A percentile compares a stretch with the other conserved stretches of the same genome.
Conservation (phyloP, 1,140 invertebrate genomes). For the Mycetomoellerius zeteki region DNA sequence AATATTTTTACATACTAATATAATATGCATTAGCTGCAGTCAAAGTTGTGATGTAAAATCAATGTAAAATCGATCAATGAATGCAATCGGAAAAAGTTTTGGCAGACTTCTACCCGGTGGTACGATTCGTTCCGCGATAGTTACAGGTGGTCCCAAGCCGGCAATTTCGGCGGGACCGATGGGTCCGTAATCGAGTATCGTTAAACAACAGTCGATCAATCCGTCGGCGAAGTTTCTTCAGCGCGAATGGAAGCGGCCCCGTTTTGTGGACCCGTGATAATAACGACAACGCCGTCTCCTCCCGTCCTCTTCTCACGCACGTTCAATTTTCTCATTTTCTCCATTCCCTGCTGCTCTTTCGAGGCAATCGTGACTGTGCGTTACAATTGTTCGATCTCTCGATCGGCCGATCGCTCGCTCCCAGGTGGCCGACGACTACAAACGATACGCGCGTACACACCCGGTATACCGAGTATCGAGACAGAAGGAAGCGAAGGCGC, state of each 20-base stretch:
- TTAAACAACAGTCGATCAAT: slow-evolving; percentile 67
- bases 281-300: slow-evolving; percentile 50
- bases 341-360: slow-evolving; percentile 48
- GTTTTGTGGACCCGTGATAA: slow-evolving; percentile 67
- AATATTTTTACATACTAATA: neutral
- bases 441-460: slow-evolving; percentile 74
- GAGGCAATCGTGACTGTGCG: slow-evolving; percentile 79
- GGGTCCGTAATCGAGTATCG: slow-evolving; percentile 69
- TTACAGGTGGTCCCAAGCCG: slow-evolving; percentile 67
- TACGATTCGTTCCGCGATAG: slow-evolving; percentile 57
- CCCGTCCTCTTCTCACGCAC: neutral
- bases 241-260: slow-evolving; percentile 64
- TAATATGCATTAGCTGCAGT: neutral
- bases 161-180: slow-evolving; percentile 61
- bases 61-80: slow-evolving; percentile 37
- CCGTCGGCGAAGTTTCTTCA: slow-evolving; percentile 63
- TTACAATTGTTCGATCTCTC: slow-evolving; percentile 76
- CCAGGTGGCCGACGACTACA: slow-evolving; percentile 75
- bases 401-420: slow-evolving; percentile 64
- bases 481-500: slow-evolving; percentile 45
- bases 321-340: slow-evolving; percentile 69
- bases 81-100: slow-evolving; percentile 14
- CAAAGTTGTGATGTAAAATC: neutral
- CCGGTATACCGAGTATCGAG: slow-evolving; percentile 44
- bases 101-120: slow-evolving; percentile 40